These are phyloP conservation scores for Neoseiulus cucumeris DNA, from an alignment of 1,140 invertebrate genomes.

Conservation along the genomic window DNA sequence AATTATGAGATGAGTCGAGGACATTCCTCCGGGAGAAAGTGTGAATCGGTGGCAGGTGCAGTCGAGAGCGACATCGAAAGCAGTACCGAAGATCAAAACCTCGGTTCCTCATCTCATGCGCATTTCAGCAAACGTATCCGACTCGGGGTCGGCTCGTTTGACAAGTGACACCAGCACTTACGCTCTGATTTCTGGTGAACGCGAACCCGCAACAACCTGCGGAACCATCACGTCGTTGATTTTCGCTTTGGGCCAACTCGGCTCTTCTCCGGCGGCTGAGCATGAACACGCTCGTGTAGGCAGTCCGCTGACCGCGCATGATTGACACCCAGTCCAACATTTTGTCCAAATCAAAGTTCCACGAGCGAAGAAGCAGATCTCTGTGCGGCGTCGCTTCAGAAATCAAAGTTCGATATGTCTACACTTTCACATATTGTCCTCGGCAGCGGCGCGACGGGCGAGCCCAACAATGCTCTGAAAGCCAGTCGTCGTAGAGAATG, in stretches of 20 bases:
- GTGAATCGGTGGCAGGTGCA: neutral
- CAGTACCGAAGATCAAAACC: no score
- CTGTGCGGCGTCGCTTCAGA: no score
- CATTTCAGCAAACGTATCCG: no score
- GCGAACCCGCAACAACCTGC: conserved; percentile 1
- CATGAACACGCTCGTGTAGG: conserved; percentile 45
- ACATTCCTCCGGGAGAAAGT: conserved; percentile 6
- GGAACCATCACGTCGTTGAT: neutral
- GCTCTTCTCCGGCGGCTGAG: conserved; percentile 7
- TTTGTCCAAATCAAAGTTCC: conserved; percentile 12
- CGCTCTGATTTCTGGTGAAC: neutral
- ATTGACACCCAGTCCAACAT: conserved; percentile 64
- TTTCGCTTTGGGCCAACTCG: neutral
- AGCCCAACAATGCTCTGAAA: no score
- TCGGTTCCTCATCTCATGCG: no score
- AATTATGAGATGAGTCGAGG: neutral
- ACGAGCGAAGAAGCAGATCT: neutral
- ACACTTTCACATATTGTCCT: conserved; percentile 10
- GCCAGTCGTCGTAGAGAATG: no score
- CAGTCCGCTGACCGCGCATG: conserved; percentile 43
- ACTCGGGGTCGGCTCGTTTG: no score
- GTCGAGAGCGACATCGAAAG: no score
- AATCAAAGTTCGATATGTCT: conserved; percentile 5
- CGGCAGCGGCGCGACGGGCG: no score
- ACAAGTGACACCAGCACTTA: no score